Conservation (phyloP, 2,797 vertebrate species). For the Acrocephalus scirpaceus region DNA sequence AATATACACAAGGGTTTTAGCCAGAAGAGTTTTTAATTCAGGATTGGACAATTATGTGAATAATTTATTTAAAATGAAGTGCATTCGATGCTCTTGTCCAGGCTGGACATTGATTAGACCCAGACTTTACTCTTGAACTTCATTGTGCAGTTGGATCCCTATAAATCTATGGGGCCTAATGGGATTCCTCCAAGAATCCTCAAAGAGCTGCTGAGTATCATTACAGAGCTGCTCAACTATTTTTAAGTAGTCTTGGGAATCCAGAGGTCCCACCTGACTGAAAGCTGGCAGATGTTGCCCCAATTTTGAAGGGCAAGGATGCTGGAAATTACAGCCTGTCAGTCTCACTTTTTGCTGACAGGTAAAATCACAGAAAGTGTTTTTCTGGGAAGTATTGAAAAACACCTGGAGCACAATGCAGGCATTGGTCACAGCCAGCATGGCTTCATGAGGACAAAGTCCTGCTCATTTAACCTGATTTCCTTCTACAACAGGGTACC, state of each 20-base stretch:
- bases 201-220: background rate
- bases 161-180: background rate
- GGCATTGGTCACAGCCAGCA: background rate
- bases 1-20: background rate
- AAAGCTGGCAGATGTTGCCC: background rate
- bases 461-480: background rate
- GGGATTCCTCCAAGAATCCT: background rate
- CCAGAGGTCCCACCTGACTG: background rate
- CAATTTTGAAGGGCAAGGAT: background rate
- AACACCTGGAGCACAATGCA: background rate
- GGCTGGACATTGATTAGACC: background rate
- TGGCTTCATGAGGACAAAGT: background rate
- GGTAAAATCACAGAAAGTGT: background rate
- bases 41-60: background rate
- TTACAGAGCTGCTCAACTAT: background rate
- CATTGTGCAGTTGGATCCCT: background rate
- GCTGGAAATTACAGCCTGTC: background rate
- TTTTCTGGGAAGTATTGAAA: background rate
- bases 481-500: background rate
- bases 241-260: background rate
- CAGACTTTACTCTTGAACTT: background rate
- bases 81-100: background rate
- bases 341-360: background rate
- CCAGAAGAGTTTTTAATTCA: constrained; percentile 2
- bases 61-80: background rate